Conservation (phyloP, 2,797 vertebrate genomes). For the Telmatherina bonti region DNA sequence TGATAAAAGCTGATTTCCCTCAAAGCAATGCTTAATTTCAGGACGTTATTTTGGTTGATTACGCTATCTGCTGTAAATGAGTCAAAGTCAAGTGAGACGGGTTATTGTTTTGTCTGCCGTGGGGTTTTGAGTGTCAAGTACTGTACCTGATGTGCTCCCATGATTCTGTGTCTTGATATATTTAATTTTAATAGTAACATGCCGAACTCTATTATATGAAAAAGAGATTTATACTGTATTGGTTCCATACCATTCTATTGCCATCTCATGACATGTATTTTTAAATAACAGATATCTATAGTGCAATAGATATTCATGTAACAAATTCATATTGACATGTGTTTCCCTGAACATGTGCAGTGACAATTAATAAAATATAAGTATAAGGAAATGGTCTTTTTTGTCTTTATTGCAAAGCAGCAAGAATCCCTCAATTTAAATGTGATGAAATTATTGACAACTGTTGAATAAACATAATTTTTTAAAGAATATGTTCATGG, state of each 20-base stretch:
- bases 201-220: conserved; percentile 67
- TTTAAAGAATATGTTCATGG: too few species aligned
- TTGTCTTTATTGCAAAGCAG: conserved; percentile 34
- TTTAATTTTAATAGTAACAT: conserved; percentile 69
- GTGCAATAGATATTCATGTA: conserved; percentile 81
- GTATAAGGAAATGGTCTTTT: conserved; percentile 41
- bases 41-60: conserved; percentile 43
- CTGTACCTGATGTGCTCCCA: conserved; percentile 72
- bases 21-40: conserved; percentile 59
- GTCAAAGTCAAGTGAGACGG: conserved; percentile 37
- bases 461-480: neutral
- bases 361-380: conserved; percentile 81
- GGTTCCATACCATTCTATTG: conserved; percentile 67
- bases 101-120: conserved; percentile 63
- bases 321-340: conserved; percentile 78
- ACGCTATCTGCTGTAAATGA: conserved; percentile 47
- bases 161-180: conserved; percentile 74
- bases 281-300: conserved; percentile 78
- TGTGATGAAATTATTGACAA: neutral
- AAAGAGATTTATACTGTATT: conserved; percentile 68
- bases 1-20: conserved; percentile 45
- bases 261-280: conserved; percentile 79
- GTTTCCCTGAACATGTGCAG: conserved; percentile 80
- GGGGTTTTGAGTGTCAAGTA: conserved; percentile 72
- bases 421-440: neutral